A percentile compares a stretch with the other conserved stretches of the same genome.
phyloP scores from a whole-genome alignment of 2,888 invertebrate genomes.

The Campaea margaritaria region DNA sequence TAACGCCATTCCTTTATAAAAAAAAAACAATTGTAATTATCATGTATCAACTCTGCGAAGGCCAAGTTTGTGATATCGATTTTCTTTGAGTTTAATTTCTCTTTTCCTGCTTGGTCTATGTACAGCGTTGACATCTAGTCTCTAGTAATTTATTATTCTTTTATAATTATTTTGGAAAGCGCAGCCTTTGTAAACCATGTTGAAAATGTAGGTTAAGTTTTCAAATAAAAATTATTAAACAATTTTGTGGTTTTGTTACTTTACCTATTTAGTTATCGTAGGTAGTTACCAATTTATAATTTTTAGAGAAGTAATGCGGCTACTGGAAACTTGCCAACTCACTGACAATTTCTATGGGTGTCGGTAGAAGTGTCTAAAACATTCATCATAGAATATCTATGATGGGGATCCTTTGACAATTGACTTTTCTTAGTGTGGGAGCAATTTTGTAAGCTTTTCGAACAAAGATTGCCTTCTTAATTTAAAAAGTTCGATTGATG shows the following conservation, averaged over 20 bases:
- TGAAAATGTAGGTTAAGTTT: slow-evolving; percentile 77
- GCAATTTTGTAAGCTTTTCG: too few species aligned
- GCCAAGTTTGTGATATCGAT: slow-evolving; percentile 57
- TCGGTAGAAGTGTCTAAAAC: too few species aligned
- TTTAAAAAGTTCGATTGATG: too few species aligned
- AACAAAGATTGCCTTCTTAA: too few species aligned
- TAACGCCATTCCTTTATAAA: too few species aligned
- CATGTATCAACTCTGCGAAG: slow-evolving; percentile 24
- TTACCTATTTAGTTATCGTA: too few species aligned
- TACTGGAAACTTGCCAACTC: too few species aligned
- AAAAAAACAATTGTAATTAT: background rate
- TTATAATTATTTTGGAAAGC: slow-evolving; percentile 52
- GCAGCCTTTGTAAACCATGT: slow-evolving; percentile 66
- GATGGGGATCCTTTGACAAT: too few species aligned
- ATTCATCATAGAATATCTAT: too few species aligned
- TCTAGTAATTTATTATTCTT: slow-evolving; percentile 77
- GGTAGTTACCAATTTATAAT: background rate
- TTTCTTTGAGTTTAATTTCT: slow-evolving; percentile 46
- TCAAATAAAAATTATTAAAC: slow-evolving; percentile 63
- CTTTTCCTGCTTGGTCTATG: slow-evolving; percentile 60
- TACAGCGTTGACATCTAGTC: slow-evolving; percentile 78
- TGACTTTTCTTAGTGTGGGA: too few species aligned
- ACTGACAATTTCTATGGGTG: too few species aligned
- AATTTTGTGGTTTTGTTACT: background rate
- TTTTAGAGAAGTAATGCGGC: background rate